Base-by-base conservation (phyloP, 2,888 invertebrate genomes). In the Leucophenga montana region DNA sequence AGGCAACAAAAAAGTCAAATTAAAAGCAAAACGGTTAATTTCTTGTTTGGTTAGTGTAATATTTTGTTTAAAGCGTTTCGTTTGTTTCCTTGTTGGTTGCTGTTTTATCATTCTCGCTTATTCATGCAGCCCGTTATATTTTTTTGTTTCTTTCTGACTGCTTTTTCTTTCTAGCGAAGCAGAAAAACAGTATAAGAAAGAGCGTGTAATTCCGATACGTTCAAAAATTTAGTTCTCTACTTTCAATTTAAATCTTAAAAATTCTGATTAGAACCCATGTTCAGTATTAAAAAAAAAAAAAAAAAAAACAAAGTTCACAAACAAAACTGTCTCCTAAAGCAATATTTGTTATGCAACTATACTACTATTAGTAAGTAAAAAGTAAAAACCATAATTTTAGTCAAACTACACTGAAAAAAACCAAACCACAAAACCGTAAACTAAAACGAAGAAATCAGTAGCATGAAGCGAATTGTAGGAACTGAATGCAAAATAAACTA, bases 401-500 rank as follows among this genome's bases (percentile, higher is more conserved):
- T 11, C 39, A 74, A 70, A 70, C 20, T 66, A 70, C 22, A 56
- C 20, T 39, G 66, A 57, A 61, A 66, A 65, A 44, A 71, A 66
- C 31, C 18, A 56, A 64, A 33, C 31, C 39, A 39, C 8, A n/a
- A n/a, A n/a, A n/a, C n/a, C n/a, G 70, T 22, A 85, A 76, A 80
- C 74, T 77, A 77, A 72, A 78, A 79, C 77, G 75, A 1, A 59
- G 31, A 13, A 11, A 59, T 44, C 1, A 62, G 22, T 8, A 62
- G n/a, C 16, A 53, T 22, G n/a, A n/a, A n/a, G n/a, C n/a, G n/a
- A n/a, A 27, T 27, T 27, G 27, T 27, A 27, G 20, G 57, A 76
- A 70, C 74, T 77, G 71, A 77, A 73, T 72, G 66, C 48, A 46
- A 70, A 69, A 48, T 62, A 66, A 39, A 54, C 9, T 16, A 16